Base-by-base conservation (phyloP, 2,888 invertebrate genomes). In the Noctuana brunneofusca region DNA sequence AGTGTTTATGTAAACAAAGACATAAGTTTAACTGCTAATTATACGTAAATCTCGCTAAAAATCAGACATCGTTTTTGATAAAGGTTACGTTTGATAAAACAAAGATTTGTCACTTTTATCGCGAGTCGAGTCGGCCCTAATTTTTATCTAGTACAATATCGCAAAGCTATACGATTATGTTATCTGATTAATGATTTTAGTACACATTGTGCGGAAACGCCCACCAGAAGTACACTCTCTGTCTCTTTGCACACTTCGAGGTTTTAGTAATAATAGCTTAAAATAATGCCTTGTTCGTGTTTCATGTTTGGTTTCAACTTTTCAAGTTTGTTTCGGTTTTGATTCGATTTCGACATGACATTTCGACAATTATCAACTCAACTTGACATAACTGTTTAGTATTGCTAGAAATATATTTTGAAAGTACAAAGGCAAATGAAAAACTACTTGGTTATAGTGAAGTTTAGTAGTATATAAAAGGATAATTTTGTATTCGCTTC, bases 181-280 rank as follows among this genome's bases (percentile, higher is more conserved):
- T 89, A 89, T 89, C 89, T 73, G 83, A 87, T 88, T 85, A 86
- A 77, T 66, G 74, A 82, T 75, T 81, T 87, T 88, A 75, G 69
- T 75, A 64, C 71, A 76, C 70, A 74, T 73, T 65, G 72, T 59
- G 74, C 74, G 89, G 71, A 86, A 83, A 89, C 89, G 89, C 89
- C 89, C 89, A 83, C 73, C n/a, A n/a, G n/a, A n/a, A n/a, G n/a
- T n/a, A n/a, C n/a, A n/a, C n/a, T n/a, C n/a, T n/a, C n/a, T n/a
- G n/a, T n/a, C n/a, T n/a, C n/a, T n/a, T n/a, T n/a, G n/a, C n/a
- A n/a, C n/a, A n/a, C n/a, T n/a, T n/a, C n/a, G n/a, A n/a, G n/a
- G n/a, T n/a, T n/a, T n/a, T n/a, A n/a, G n/a, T n/a, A n/a, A n/a
- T n/a, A n/a, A n/a, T n/a, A n/a, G n/a, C n/a, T n/a, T n/a, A n/a